These are phyloP conservation scores for Palythoa heliodiscus DNA, from an alignment of 92 coral and sea anemone species.

Conservation along the genomic window DNA sequence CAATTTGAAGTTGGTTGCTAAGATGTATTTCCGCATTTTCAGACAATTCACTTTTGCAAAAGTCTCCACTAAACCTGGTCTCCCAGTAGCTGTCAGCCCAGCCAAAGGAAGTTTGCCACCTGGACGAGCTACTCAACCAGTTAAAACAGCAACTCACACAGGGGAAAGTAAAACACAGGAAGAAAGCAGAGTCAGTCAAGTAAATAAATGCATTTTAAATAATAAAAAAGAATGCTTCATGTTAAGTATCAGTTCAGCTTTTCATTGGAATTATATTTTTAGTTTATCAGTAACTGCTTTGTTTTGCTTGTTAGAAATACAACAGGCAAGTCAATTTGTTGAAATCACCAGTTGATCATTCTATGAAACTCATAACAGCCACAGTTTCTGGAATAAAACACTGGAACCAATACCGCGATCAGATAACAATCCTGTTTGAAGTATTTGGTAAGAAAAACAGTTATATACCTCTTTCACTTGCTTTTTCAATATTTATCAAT, in stretches of 20 bases:
- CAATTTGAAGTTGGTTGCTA: neutral
- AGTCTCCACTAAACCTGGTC: constrained; percentile 13
- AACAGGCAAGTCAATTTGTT: constrained; percentile 39
- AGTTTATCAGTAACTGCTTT: neutral
- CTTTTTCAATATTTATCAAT: neutral
- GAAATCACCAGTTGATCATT: constrained; percentile 67
- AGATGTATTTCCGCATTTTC: neutral
- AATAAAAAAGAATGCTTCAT: neutral
- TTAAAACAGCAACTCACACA: neutral
- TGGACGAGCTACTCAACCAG: constrained; percentile 20
- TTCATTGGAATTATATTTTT: neutral
- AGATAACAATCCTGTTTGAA: constrained; percentile 70
- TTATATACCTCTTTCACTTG: too few species aligned
- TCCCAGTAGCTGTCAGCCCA: constrained; percentile 18
- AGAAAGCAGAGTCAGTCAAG: constrained; percentile 1
- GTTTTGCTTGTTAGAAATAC: constrained; percentile 6
- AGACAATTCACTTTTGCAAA: constrained; percentile 22
- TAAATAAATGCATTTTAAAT: neutral
- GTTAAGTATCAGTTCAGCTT: neutral
- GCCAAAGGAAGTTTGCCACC: constrained; percentile 31
- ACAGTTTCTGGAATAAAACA: constrained; percentile 61
- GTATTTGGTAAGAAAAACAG: constrained; percentile 73
- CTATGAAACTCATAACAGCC: constrained; percentile 79
- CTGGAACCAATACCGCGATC: constrained; percentile 86
- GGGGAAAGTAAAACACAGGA: constrained; percentile 3